A percentile compares a stretch with the other conserved stretches of the same genome.
Evolutionary conservation across 2,888 invertebrate species (phyloP).

Genomic region (Julus scandinavius): DNA sequence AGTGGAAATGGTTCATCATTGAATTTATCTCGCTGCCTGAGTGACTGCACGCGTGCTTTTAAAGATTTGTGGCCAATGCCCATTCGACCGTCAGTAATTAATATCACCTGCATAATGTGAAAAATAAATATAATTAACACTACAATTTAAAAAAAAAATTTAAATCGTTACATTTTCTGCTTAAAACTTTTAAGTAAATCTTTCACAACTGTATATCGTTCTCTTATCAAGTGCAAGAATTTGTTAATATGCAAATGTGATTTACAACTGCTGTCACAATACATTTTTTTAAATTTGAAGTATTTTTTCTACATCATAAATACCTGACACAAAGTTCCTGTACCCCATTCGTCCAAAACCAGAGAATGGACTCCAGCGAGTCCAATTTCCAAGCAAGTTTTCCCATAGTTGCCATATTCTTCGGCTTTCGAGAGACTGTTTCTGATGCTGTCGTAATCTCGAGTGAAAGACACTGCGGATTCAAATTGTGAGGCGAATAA

Average conservation of each 20-base stretch:
- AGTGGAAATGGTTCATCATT: constrained; percentile 71
- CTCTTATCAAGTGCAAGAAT: too few relatives aligned
- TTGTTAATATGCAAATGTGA: too few relatives aligned
- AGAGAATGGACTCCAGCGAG: constrained; percentile 82
- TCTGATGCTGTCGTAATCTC: constrained; percentile 85
- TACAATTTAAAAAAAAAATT: not conserved
- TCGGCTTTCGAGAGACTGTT: constrained; percentile 80
- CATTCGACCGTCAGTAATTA: constrained; percentile 81
- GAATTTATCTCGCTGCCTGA: constrained; percentile 63
- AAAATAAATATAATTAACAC: constrained; percentile 55
- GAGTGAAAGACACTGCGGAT: constrained; percentile 80
- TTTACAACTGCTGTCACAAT: too few relatives aligned
- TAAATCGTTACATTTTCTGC: too few relatives aligned
- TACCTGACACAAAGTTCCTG: constrained; percentile 83
- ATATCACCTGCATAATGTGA: constrained; percentile 69
- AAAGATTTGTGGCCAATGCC: constrained; percentile 75
- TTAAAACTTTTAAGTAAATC: too few relatives aligned
- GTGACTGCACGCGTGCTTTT: constrained; percentile 62
- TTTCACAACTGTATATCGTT: too few relatives aligned
- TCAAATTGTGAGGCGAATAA: constrained; percentile 67
- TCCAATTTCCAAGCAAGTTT: constrained; percentile 84
- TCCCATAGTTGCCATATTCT: constrained; percentile 70
- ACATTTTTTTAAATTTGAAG: too few relatives aligned
- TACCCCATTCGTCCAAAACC: constrained; percentile 88
- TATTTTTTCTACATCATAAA: not conserved